Evolutionary conservation across 2,113 vertebrate genomes (phyloP).

Genomic region (Alethe diademata): DNA sequence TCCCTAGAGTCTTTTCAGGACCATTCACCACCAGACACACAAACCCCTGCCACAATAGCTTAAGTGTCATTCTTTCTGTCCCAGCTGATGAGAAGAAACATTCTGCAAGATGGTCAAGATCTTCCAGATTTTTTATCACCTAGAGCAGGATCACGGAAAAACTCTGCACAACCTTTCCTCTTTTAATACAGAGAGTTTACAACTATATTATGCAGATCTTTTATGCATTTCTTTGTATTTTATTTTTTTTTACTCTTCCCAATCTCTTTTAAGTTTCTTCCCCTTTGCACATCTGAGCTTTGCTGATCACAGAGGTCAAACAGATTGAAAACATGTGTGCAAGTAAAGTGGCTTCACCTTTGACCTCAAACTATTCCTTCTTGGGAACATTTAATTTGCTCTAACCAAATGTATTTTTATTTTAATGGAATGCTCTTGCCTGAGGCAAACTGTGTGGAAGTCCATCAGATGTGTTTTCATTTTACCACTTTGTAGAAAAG

Average conservation of each 20-base stretch:
- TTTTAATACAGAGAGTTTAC: neutral
- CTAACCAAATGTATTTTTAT: conserved; percentile 63
- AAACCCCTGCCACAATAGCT: neutral
- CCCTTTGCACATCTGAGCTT: conserved; percentile 56
- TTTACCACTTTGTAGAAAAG: conserved; percentile 65
- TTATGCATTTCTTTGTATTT: conserved; percentile 8
- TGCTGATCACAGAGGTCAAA: conserved; percentile 65
- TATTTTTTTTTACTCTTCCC: conserved; percentile 10
- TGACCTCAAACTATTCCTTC: conserved; percentile 61
- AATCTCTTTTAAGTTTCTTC: conserved; percentile 18
- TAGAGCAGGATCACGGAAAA: neutral
- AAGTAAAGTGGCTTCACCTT: conserved; percentile 62
- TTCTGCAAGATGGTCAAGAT: neutral
- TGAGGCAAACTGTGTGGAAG: conserved; percentile 56
- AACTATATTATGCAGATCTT: neutral
- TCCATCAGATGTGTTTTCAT: conserved; percentile 66
- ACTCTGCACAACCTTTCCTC: neutral
- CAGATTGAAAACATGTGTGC: conserved; percentile 69
- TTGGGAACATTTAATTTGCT: conserved; percentile 69
- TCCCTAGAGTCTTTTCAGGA: neutral
- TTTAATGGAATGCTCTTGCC: conserved; percentile 68
- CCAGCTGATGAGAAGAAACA: neutral
- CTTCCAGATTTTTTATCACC: neutral
- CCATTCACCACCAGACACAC: neutral
- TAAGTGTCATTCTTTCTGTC: neutral